A percentile compares a stretch with the other conserved stretches of the same genome.
Evolutionary conservation across 2,797 vertebrate species (phyloP).

Genomic region (Phoebastria nigripes): DNA sequence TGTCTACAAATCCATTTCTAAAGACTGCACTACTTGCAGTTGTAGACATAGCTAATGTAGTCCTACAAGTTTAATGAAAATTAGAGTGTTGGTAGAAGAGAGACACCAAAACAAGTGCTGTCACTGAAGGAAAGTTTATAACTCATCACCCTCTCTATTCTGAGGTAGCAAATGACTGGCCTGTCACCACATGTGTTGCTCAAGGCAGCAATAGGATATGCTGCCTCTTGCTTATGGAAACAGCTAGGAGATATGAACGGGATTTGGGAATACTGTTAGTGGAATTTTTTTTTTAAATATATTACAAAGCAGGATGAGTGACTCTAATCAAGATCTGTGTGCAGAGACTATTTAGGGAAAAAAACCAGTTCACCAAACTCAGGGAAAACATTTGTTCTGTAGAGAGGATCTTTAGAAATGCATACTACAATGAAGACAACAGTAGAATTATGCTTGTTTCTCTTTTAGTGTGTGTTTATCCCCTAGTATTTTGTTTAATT

Average conservation of each 20-base stretch:
- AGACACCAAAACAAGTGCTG: neutral
- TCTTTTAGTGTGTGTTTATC: neutral
- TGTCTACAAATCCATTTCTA: neutral
- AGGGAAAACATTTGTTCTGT: neutral
- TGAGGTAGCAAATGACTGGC: conserved; percentile 11
- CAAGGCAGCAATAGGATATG: neutral
- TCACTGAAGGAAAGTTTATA: neutral
- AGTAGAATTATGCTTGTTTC: neutral
- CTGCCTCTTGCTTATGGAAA: conserved; percentile 8
- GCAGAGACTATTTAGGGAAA: neutral
- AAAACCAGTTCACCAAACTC: neutral
- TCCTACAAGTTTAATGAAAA: neutral
- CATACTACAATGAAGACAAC: neutral
- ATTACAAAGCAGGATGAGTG: neutral
- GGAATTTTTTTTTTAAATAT: neutral
- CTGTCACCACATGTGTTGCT: conserved; percentile 24
- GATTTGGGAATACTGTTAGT: neutral
- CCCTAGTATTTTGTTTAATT: neutral
- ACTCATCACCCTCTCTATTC: conserved; percentile 1
- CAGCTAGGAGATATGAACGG: neutral
- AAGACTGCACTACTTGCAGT: neutral
- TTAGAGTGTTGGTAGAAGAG: neutral
- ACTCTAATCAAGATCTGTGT: neutral
- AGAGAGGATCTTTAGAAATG: neutral
- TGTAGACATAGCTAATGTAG: neutral